phyloP scores from a whole-genome alignment of 30 jellyfish, hydroid and myxozoan species.

The Aurelia coerulea region DNA sequence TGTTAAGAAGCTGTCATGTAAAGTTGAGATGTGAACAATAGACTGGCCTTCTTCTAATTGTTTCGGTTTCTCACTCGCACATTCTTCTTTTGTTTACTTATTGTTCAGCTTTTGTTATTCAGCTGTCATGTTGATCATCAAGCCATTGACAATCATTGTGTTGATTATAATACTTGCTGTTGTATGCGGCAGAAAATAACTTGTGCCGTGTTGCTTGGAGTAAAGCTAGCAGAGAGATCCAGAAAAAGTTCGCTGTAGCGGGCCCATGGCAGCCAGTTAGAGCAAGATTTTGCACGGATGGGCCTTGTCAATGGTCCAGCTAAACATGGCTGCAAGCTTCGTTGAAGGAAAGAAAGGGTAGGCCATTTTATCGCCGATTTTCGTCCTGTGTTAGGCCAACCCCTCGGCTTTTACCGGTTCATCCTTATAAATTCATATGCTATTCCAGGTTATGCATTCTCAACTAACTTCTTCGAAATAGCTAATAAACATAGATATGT shows the following conservation, averaged over 20 bases:
- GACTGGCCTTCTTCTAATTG: slow-evolving; percentile 23
- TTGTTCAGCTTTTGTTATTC: slow-evolving; percentile 49
- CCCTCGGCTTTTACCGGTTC: slow-evolving; percentile 44
- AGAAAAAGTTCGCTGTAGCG: slow-evolving; percentile 12
- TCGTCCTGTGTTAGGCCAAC: slow-evolving; percentile 23
- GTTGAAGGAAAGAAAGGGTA: slow-evolving; percentile 86
- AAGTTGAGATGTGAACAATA: slow-evolving; percentile 25
- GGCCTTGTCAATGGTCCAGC: neutral
- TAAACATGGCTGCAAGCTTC: slow-evolving; percentile 52
- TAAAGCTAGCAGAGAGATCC: slow-evolving; percentile 1
- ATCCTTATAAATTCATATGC: neutral
- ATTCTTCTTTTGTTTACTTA: slow-evolving; percentile 29
- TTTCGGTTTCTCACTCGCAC: slow-evolving; percentile 2
- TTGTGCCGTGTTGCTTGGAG: slow-evolving; percentile 33
- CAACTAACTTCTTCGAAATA: no score
- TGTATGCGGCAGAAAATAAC: slow-evolving; percentile 43
- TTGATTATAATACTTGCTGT: slow-evolving; percentile 68
- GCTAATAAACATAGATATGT: no score
- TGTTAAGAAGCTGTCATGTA: slow-evolving; percentile 56
- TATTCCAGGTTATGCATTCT: slow-evolving; percentile 5
- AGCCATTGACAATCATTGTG: slow-evolving; percentile 66
- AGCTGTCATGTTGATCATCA: slow-evolving; percentile 72
- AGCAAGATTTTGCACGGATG: slow-evolving; percentile 30
- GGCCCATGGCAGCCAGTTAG: slow-evolving; percentile 16
- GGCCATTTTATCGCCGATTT: slow-evolving; percentile 1